A percentile compares a stretch with the other conserved stretches of the same genome.
Evolutionary conservation across 2,888 invertebrate genomes (phyloP).

Genomic region (Aleiodes alternator): DNA sequence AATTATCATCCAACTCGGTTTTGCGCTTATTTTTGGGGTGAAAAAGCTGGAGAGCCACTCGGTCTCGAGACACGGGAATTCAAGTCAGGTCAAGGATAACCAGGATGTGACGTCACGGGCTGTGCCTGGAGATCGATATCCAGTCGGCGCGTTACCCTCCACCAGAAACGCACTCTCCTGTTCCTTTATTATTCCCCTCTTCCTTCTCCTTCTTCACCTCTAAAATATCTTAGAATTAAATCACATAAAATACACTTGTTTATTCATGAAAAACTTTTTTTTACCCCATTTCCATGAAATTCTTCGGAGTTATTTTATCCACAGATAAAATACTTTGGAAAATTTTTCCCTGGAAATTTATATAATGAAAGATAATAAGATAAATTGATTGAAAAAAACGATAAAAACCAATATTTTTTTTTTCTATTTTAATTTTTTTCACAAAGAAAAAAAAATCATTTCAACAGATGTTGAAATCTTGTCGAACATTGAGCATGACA

Average conservation of each 20-base stretch:
- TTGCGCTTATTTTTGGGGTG: neutral
- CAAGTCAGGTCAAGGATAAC: conserved; percentile 74
- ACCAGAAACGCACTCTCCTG: conserved; percentile 50
- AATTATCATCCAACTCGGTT: neutral
- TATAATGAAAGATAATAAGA: neutral
- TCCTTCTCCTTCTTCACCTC: neutral
- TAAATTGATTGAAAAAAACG: neutral
- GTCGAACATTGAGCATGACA: conserved; percentile 91
- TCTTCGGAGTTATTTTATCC: neutral
- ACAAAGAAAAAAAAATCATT: conserved; percentile 19
- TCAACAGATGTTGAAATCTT: conserved; percentile 90
- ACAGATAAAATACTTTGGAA: neutral
- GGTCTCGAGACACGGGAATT: conserved; percentile 56
- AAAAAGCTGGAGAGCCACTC: conserved; percentile 4
- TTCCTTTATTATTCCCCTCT: conserved; percentile 17
- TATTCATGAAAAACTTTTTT: neutral
- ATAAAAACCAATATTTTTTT: neutral
- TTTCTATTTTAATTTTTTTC: conserved; percentile 59
- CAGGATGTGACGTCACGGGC: conserved; percentile 73
- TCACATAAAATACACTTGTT: conserved; percentile 14
- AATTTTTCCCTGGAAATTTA: neutral
- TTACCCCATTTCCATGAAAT: neutral
- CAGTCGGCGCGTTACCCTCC: conserved; percentile 41
- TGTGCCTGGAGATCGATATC: conserved; percentile 71
- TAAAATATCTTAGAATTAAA: conserved; percentile 26